Percentiles rank a stretch among this genome's conserved stretches.
Conservation (phyloP, 2,888 invertebrate genomes). For the Acronicta alni region DNA sequence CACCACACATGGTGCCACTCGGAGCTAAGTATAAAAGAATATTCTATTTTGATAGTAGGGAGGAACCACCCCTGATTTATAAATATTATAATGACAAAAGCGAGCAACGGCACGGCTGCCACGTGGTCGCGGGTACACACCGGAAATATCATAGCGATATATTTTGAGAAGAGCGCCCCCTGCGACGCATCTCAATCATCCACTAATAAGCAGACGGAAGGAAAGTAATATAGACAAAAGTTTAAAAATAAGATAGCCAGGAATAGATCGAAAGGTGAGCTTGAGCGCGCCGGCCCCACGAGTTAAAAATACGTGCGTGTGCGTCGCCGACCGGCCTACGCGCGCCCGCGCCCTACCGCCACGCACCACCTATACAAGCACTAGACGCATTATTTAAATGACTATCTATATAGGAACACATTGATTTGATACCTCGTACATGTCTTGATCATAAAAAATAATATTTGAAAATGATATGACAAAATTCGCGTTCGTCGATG, state of each 20-base stretch:
- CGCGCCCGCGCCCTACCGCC: slow-evolving; percentile 74
- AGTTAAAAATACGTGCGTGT: slow-evolving; percentile 79
- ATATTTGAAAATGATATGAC: neutral
- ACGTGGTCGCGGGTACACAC: slow-evolving; percentile 72
- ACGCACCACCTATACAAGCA: slow-evolving; percentile 39
- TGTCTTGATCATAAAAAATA: neutral
- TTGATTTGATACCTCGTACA: neutral
- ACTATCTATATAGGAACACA: neutral
- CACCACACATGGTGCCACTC: slow-evolving; percentile 48
- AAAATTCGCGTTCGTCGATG: neutral
- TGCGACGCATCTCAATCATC: slow-evolving; percentile 88
- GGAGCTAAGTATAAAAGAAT: slow-evolving; percentile 43
- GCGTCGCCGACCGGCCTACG: slow-evolving; percentile 75
- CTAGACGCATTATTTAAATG: slow-evolving; percentile 24
- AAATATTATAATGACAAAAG: slow-evolving; percentile 66
- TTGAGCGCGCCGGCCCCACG: slow-evolving; percentile 83
- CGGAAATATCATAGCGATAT: slow-evolving; percentile 83
- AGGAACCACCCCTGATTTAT: slow-evolving; percentile 60
- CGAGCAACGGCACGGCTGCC: slow-evolving; percentile 64
- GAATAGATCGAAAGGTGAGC: slow-evolving; percentile 89
- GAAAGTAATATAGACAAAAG: slow-evolving; percentile 89
- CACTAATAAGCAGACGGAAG: slow-evolving; percentile 88
- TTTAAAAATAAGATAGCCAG: slow-evolving; percentile 84
- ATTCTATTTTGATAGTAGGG: slow-evolving; percentile 53
- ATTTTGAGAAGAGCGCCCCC: slow-evolving; percentile 84